phyloP scores from a whole-genome alignment of 2,113 vertebrate species.

The Campylomormyrus tamandua region DNA sequence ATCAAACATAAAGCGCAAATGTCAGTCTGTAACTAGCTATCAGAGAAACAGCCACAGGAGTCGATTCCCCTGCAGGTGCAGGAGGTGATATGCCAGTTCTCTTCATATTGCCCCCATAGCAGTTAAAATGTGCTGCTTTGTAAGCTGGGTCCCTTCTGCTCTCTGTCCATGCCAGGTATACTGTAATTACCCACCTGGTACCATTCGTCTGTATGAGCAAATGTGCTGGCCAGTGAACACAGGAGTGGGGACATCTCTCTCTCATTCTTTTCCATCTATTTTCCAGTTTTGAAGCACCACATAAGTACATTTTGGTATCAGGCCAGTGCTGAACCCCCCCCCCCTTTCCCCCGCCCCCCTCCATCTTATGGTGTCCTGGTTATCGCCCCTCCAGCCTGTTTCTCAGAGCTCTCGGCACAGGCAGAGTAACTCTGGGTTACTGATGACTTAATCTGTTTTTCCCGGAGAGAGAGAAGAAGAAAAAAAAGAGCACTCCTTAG shows the following conservation, averaged over 20 bases:
- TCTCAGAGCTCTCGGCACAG: background rate
- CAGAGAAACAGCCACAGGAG: background rate
- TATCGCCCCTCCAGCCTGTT: background rate
- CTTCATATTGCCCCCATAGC: background rate
- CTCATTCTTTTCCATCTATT: background rate
- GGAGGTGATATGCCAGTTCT: background rate
- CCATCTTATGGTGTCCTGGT: background rate
- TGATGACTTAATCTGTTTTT: conserved; percentile 25
- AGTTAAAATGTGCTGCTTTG: background rate
- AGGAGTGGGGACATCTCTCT: background rate
- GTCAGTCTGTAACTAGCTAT: background rate
- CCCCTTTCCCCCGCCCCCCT: background rate
- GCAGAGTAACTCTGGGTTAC: conserved; percentile 7
- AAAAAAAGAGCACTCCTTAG: conserved; percentile 8
- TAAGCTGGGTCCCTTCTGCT: background rate
- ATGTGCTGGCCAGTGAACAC: background rate
- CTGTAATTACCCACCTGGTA: background rate
- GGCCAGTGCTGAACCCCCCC: background rate
- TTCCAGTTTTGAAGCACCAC: background rate
- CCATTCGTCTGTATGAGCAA: background rate
- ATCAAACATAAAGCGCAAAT: background rate
- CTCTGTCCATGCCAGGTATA: background rate
- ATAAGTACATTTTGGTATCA: background rate
- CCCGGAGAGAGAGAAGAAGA: background rate
- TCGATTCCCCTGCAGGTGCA: background rate